Conservation (phyloP, 1,140 invertebrate species). For the Centruroides sculpturatus region DNA sequence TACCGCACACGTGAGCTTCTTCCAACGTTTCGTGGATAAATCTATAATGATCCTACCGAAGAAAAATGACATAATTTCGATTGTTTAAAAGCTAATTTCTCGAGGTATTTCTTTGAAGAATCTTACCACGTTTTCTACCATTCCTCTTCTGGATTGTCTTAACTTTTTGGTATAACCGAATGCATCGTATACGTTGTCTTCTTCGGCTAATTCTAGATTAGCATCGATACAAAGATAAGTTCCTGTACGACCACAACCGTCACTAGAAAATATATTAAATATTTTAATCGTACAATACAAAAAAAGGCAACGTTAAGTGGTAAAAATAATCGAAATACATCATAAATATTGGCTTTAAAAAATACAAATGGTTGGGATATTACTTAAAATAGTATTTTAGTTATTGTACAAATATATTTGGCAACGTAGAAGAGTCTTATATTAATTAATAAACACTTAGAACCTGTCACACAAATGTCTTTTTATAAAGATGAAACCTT, state of each 20-base stretch:
- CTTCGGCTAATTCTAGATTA: constrained; percentile 82
- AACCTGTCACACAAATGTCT: too few species aligned
- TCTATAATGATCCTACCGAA: constrained; percentile 78
- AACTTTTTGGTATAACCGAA: constrained; percentile 89
- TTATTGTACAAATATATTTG: too few species aligned
- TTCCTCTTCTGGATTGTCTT: constrained; percentile 71
- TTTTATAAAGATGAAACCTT: too few species aligned
- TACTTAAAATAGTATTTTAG: too few species aligned
- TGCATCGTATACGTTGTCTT: constrained; percentile 84
- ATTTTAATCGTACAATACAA: too few species aligned
- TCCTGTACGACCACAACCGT: constrained; percentile 87
- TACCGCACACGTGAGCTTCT: constrained; percentile 74
- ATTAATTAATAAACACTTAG: too few species aligned
- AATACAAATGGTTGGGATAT: too few species aligned
- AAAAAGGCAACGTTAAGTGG: too few species aligned
- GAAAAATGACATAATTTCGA: background rate
- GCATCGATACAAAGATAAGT: constrained; percentile 90
- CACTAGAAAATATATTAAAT: constrained; percentile 46
- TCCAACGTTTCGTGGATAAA: constrained; percentile 93
- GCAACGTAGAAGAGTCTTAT: too few species aligned
- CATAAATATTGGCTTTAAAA: too few species aligned
- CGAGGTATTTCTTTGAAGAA: background rate
- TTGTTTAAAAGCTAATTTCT: background rate
- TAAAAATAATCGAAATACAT: too few species aligned
- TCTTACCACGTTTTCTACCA: constrained; percentile 81